Conservation (phyloP, 2,888 invertebrate genomes). For the Pocota personata region DNA sequence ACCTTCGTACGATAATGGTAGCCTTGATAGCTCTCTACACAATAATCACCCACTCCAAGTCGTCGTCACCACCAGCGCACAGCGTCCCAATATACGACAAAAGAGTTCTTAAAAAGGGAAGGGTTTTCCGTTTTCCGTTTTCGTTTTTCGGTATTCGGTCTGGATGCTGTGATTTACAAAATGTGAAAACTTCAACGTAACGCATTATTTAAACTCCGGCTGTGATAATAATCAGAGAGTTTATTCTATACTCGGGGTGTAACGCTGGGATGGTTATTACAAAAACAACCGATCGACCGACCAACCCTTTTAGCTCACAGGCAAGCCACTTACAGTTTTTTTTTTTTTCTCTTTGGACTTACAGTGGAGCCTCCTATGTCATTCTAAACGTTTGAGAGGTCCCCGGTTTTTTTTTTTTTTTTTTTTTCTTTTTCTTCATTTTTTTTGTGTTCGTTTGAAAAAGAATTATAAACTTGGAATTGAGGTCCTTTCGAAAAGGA, state of each 20-base stretch:
- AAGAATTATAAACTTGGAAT: slow-evolving; percentile 58
- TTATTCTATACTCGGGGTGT: slow-evolving; percentile 29
- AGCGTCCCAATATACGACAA: neutral
- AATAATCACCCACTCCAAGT: slow-evolving; percentile 27
- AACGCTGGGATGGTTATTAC: slow-evolving; percentile 33
- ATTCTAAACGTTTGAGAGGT: slow-evolving; percentile 48
- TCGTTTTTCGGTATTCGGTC: slow-evolving; percentile 6
- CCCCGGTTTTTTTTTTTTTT: slow-evolving; percentile 6
- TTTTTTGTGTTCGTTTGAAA: slow-evolving; percentile 18
- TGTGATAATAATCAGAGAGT: slow-evolving; percentile 53
- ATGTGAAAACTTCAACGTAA: slow-evolving; percentile 54
- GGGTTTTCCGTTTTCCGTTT: slow-evolving; percentile 19
- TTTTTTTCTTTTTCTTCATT: slow-evolving; percentile 11
- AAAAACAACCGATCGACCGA: neutral
- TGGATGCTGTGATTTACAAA: slow-evolving; percentile 47
- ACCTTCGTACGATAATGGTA: slow-evolving; percentile 29
- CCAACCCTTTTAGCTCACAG: slow-evolving; percentile 17
- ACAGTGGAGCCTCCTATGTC: slow-evolving; percentile 44
- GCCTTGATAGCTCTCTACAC: slow-evolving; percentile 41
- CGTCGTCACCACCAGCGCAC: neutral
- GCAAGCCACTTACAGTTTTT: neutral
- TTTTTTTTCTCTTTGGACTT: neutral
- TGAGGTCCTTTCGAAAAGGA: slow-evolving; percentile 35
- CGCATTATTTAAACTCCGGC: slow-evolving; percentile 54
- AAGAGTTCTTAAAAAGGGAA: neutral